Evolutionary conservation across 2,888 invertebrate genomes (phyloP), one percentile per base, ranked within the genome.

Genomic region (Oxycera nigricornis): DNA sequence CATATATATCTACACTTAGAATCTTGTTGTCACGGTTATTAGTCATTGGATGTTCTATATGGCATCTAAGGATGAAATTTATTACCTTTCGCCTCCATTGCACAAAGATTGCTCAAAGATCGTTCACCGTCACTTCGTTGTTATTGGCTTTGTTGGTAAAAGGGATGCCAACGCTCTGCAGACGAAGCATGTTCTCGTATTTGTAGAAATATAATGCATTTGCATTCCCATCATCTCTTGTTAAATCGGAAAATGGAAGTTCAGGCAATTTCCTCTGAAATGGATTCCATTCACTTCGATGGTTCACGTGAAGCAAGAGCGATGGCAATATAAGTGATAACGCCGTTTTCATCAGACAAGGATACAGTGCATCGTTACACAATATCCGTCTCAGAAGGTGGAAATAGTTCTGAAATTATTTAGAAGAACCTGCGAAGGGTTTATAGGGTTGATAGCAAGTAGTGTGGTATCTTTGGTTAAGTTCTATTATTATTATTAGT

Each of bases 261-360:
- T 41, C 31, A 62, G 61, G 39, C 52, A 50, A 73, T 46, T 68
- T 28, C 75, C 72, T 28, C 24, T 61, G 52, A 73, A 76, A 74
- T 72, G 76, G 59, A 75, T 62, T 75, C 73, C 75, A 74, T 74
- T 74, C 57, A 74, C 76, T 75, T 73, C 75, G 75, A 77, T 74
- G 75, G 65, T 65, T 59, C 72, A 11, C 4, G 3, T 3, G 6
- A 2, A 46, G 3, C 46, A 46, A 46, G 14, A 46, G 6, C 3
- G 4, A 14, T 46, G 14, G 17, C 14, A 14, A 46, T 46, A 17
- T n/a, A n/a, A 46, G 46, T 11, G 14, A 17, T 11, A 7, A 46
- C 17, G 46, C 14, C 4, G 17, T 46, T 14, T 46, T 46, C 14
- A n/a, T n/a, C n/a, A n/a, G n/a, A n/a, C n/a, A n/a, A n/a, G n/a